Percentiles rank a stretch among this genome's conserved stretches.
Conservation (phyloP, 2,888 invertebrate genomes). For the Ernsta delagoae region DNA sequence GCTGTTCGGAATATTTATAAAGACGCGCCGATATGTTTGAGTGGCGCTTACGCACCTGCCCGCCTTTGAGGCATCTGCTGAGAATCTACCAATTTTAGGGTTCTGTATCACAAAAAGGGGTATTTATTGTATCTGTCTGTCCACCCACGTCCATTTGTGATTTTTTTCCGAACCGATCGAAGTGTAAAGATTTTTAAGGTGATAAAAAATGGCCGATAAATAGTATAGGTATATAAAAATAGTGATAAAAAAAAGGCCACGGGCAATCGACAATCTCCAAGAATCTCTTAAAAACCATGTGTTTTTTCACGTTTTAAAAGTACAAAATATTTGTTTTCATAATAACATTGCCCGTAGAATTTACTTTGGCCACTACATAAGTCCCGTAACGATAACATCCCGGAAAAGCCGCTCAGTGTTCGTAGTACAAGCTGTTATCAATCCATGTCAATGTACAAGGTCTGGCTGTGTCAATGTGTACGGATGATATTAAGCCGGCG, state of each 20-base stretch:
- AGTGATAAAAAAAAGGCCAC: too few species aligned
- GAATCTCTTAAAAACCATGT: too few species aligned
- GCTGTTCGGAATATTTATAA: background rate
- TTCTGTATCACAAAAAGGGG: background rate
- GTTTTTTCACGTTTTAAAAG: too few species aligned
- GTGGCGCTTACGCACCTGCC: background rate
- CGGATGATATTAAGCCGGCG: background rate
- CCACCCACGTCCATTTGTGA: too few species aligned
- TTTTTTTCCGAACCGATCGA: too few species aligned
- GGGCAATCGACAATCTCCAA: too few species aligned
- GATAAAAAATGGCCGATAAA: too few species aligned
- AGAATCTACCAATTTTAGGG: background rate
- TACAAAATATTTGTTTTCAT: too few species aligned
- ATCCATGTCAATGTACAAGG: slow-evolving; percentile 5
- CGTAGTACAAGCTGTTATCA: background rate
- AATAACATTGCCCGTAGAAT: too few species aligned
- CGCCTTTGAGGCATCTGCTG: background rate
- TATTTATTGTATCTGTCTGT: too few species aligned
- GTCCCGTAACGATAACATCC: background rate
- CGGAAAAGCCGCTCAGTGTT: background rate
- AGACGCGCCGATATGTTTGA: background rate
- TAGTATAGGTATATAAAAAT: too few species aligned
- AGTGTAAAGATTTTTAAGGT: too few species aligned
- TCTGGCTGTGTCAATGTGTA: background rate
- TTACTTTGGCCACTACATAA: background rate